Conservation (phyloP, 2,888 invertebrate genomes). For the Tuta absoluta region DNA sequence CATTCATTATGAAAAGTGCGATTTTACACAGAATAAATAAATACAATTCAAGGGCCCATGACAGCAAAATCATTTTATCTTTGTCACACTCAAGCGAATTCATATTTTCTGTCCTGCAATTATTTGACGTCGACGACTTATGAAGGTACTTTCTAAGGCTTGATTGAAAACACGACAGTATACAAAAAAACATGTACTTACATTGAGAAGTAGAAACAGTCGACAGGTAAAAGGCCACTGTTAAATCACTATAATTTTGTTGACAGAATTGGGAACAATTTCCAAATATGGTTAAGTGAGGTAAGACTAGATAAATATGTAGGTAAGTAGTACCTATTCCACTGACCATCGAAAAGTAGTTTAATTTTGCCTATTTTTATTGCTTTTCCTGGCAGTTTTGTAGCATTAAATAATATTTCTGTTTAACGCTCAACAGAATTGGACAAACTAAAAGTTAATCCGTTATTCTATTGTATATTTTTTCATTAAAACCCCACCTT, state of each 20-base stretch:
- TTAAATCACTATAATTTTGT: neutral
- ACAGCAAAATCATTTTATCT: too few species aligned
- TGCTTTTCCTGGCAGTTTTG: slow-evolving; percentile 1
- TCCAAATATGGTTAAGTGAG: neutral
- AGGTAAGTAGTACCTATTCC: neutral
- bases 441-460: too few species aligned
- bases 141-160: too few species aligned
- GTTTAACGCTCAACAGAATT: too few species aligned
- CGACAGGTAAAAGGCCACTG: neutral
- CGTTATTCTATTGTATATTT: too few species aligned
- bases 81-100: too few species aligned
- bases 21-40: too few species aligned
- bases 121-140: too few species aligned
- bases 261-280: neutral
- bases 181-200: neutral
- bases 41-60: too few species aligned
- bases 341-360: too few species aligned
- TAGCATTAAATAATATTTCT: neutral
- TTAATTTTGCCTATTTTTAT: neutral
- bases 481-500: neutral
- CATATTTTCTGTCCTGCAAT: too few species aligned
- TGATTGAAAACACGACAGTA: neutral
- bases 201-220: neutral
- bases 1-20: too few species aligned
- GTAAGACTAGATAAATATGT: neutral